These are phyloP conservation scores for Oxycera nigricornis DNA, from an alignment of 2,888 invertebrate genomes.

Conservation along the genomic window DNA sequence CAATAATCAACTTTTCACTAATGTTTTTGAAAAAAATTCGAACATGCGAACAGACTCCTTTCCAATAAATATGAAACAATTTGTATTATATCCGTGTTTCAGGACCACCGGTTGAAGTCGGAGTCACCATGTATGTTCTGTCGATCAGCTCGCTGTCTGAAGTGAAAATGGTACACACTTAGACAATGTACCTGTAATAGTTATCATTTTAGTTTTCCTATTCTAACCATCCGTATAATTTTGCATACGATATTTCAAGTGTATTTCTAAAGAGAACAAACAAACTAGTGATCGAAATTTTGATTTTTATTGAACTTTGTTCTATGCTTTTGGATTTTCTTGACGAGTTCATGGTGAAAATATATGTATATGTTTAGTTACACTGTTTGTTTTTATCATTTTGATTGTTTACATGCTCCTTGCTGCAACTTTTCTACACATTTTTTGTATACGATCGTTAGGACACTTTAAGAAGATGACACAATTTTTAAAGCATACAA, in stretches of 20 bases:
- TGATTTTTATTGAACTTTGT: conserved; percentile 41
- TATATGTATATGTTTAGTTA: neutral
- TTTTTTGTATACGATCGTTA: neutral
- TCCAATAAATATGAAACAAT: conserved; percentile 43
- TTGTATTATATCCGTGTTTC: conserved; percentile 65
- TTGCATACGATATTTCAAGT: neutral
- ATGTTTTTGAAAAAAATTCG: too few species aligned
- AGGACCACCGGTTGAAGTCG: conserved; percentile 97
- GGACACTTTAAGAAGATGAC: neutral
- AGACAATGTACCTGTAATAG: conserved; percentile 54
- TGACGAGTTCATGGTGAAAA: neutral
- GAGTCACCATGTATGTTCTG: conserved; percentile 98
- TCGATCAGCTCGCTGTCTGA: conserved; percentile 98
- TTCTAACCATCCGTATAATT: neutral
- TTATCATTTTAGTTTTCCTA: conserved; percentile 34
- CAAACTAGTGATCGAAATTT: conserved; percentile 9
- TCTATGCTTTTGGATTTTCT: conserved; percentile 42
- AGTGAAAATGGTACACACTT: conserved; percentile 90
- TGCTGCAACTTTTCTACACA: neutral
- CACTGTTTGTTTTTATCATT: neutral
- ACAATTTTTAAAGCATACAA: conserved; percentile 12
- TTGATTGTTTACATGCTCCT: neutral
- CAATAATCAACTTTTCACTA: too few species aligned
- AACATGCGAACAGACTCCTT: conserved; percentile 36
- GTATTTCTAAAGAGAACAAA: neutral